Evolutionary conservation across 1,140 invertebrate genomes (phyloP).

Genomic region (Stenopsyche tienmushanensis): DNA sequence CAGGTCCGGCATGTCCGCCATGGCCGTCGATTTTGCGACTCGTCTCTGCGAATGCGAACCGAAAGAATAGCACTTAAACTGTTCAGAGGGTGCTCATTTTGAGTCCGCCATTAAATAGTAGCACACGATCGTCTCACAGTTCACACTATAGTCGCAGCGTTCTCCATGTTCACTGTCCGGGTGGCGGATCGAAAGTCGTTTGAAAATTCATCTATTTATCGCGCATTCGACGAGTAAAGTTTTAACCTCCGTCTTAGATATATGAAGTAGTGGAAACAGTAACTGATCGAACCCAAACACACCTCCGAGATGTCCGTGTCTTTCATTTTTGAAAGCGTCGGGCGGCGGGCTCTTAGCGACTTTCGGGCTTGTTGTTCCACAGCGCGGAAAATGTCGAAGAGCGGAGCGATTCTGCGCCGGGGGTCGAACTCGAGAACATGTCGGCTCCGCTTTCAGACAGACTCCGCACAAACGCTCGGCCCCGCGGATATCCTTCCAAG

Average conservation of each 20-base stretch:
- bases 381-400: not conserved
- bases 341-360: not conserved
- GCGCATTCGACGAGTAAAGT: not conserved
- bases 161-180: no score
- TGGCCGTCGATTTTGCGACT: constrained; percentile 47
- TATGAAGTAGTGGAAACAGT: constrained; percentile 21
- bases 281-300: not conserved
- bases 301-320: not conserved
- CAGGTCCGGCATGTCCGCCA: constrained; percentile 90
- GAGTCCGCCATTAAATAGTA: not conserved
- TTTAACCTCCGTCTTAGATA: constrained; percentile 35
- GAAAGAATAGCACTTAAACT: no score
- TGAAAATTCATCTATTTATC: not conserved
- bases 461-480: not conserved
- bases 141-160: not conserved
- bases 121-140: constrained; percentile 4
- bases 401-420: not conserved
- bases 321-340: no score
- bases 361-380: not conserved
- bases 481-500: constrained; percentile 1
- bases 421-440: no score
- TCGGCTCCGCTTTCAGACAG: no score
- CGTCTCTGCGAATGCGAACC: constrained; percentile 46
- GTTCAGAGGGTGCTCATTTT: no score
- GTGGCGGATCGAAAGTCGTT: not conserved